These are phyloP conservation scores for Lepisosteus oculatus DNA, from an alignment of 2,113 vertebrate genomes.

Conservation along the genomic window DNA sequence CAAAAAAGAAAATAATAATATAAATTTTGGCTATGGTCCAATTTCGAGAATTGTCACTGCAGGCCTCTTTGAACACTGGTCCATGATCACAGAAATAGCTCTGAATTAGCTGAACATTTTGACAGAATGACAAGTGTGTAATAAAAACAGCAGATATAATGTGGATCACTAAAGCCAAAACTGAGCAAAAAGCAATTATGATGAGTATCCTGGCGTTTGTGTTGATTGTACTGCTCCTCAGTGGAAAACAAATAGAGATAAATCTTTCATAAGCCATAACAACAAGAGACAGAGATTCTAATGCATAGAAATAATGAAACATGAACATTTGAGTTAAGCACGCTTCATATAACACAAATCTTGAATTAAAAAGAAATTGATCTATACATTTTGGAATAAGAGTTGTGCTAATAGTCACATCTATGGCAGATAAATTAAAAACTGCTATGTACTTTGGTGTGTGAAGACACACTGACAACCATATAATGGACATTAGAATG, in stretches of 20 bases:
- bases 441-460: neutral
- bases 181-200: neutral
- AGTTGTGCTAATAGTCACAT: neutral
- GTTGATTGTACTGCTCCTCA: neutral
- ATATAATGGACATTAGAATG: neutral
- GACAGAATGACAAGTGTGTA: neutral
- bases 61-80: neutral
- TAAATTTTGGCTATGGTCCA: neutral
- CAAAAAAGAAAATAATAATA: neutral
- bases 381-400: conserved; percentile 1
- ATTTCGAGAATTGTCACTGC: neutral
- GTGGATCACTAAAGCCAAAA: neutral
- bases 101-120: neutral
- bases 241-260: neutral
- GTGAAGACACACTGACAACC: neutral
- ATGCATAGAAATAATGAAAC: neutral
- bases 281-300: conserved; percentile 1
- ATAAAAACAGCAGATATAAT: neutral
- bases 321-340: conserved; percentile 3
- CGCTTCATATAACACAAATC: neutral
- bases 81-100: conserved; percentile 15
- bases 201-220: neutral
- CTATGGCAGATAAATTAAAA: neutral
- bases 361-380: neutral
- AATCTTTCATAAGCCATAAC: conserved; percentile 6